Percentiles rank a stretch among this genome's conserved stretches.
These are phyloP conservation scores for Euproctis similis DNA, from an alignment of 2,888 invertebrate genomes.

Conservation along the genomic window DNA sequence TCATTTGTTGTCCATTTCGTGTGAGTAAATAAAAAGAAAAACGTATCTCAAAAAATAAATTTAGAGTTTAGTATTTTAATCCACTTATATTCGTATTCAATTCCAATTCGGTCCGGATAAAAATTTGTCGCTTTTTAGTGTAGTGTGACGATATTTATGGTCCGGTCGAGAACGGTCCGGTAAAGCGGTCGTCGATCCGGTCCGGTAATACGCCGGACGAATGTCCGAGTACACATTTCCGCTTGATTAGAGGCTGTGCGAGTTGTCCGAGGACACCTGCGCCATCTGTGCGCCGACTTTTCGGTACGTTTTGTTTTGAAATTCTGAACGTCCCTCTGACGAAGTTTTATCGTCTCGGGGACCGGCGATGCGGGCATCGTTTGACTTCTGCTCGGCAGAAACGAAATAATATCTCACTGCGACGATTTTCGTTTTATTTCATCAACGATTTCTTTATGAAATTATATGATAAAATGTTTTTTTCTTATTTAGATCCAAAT, in stretches of 20 bases:
- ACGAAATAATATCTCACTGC: constrained; percentile 30
- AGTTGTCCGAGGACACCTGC: constrained; percentile 59
- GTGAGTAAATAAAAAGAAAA: constrained; percentile 39
- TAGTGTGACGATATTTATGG: constrained; percentile 8
- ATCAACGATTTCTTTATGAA: constrained; percentile 20
- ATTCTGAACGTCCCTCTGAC: constrained; percentile 41
- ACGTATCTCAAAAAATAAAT: constrained; percentile 40
- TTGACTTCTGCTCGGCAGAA: constrained; percentile 42
- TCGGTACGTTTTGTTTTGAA: constrained; percentile 59
- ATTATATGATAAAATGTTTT: no score
- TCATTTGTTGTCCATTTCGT: constrained; percentile 24
- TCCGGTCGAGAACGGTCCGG: constrained; percentile 14
- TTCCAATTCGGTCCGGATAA: constrained; percentile 38
- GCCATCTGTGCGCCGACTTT: constrained; percentile 54
- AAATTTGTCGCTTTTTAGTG: constrained; percentile 37
- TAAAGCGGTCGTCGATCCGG: constrained; percentile 21
- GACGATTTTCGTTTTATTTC: constrained; percentile 25
- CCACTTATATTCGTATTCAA: constrained; percentile 41
- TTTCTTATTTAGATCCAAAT: no score
- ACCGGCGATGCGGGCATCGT: constrained; percentile 52
- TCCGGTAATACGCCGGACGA: constrained; percentile 37
- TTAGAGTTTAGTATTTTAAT: constrained; percentile 41
- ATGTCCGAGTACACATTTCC: constrained; percentile 64
- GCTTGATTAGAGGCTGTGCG: constrained; percentile 66
- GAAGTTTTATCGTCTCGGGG: constrained; percentile 59